Percentiles rank a stretch among this genome's conserved stretches.
Evolutionary conservation across 2,888 invertebrate genomes (phyloP).

Genomic region (Oegoconia quadripuncta): DNA sequence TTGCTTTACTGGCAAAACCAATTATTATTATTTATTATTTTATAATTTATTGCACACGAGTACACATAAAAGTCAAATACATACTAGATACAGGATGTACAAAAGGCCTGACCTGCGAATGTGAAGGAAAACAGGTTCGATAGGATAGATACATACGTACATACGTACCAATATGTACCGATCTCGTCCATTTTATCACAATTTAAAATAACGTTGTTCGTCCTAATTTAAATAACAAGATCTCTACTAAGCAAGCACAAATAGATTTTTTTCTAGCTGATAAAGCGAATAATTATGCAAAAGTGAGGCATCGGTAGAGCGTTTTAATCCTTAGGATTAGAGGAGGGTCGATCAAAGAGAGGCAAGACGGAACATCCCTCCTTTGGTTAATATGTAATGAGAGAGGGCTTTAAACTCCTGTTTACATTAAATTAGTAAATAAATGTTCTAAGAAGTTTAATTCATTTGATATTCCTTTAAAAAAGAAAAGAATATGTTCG

Average conservation of each 20-base stretch:
- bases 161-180: too few relatives aligned
- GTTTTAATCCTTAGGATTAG: constrained; percentile 62
- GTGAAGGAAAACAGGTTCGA: too few relatives aligned
- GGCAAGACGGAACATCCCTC: constrained; percentile 50
- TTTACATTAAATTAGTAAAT: constrained; percentile 69
- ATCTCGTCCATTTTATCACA: neutral
- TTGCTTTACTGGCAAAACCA: too few relatives aligned
- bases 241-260: constrained; percentile 25
- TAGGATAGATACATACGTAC: too few relatives aligned
- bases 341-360: constrained; percentile 62
- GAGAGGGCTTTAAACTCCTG: constrained; percentile 55
- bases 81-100: too few relatives aligned
- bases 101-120: too few relatives aligned
- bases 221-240: constrained; percentile 20
- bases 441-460: constrained; percentile 32
- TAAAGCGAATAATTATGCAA: constrained; percentile 69
- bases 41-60: too few relatives aligned
- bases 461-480: too few relatives aligned
- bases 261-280: constrained; percentile 58
- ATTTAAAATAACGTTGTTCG: constrained; percentile 4
- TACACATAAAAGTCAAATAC: too few relatives aligned
- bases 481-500: too few relatives aligned
- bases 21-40: too few relatives aligned
- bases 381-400: constrained; percentile 73
- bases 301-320: constrained; percentile 54